Evolutionary conservation across 2,797 vertebrate species (phyloP).

Genomic region (Anableps anableps): DNA sequence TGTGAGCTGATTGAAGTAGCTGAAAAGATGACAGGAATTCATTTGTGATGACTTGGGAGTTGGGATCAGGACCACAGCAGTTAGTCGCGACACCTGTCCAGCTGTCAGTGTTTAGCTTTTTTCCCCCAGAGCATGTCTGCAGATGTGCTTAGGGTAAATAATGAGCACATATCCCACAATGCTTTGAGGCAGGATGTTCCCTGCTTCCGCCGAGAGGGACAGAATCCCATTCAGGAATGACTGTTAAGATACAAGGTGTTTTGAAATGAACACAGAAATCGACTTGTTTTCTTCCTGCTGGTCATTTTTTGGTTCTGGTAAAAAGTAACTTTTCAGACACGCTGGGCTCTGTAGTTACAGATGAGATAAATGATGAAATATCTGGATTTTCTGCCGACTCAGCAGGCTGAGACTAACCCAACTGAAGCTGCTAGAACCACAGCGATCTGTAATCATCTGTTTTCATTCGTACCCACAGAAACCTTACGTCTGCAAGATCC

Average conservation of each 20-base stretch:
- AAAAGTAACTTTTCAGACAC: too few species aligned
- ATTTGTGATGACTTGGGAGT: not conserved
- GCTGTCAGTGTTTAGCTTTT: not conserved
- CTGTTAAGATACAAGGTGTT: too few species aligned
- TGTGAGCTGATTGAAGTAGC: constrained; percentile 1
- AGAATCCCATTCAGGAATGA: too few species aligned
- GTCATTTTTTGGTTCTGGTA: too few species aligned
- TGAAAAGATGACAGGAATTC: constrained; percentile 1
- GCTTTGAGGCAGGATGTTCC: constrained; percentile 62
- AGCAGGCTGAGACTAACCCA: not conserved
- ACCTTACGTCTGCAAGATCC: constrained; percentile 96
- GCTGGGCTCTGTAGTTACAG: too few species aligned
- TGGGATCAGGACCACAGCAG: not conserved
- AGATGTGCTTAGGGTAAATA: constrained; percentile 59
- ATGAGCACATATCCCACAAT: constrained; percentile 72
- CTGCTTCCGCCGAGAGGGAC: constrained; percentile 43
- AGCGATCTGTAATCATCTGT: not conserved
- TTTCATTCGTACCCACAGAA: constrained; percentile 78
- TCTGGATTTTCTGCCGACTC: not conserved
- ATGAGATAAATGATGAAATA: not conserved
- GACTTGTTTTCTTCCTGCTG: too few species aligned
- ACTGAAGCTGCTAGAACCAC: not conserved
- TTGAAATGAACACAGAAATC: not conserved
- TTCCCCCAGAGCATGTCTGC: constrained; percentile 3
- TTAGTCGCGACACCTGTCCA: not conserved